Conservation (phyloP, 2,113 vertebrate species). For the Rhinogobius similis region DNA sequence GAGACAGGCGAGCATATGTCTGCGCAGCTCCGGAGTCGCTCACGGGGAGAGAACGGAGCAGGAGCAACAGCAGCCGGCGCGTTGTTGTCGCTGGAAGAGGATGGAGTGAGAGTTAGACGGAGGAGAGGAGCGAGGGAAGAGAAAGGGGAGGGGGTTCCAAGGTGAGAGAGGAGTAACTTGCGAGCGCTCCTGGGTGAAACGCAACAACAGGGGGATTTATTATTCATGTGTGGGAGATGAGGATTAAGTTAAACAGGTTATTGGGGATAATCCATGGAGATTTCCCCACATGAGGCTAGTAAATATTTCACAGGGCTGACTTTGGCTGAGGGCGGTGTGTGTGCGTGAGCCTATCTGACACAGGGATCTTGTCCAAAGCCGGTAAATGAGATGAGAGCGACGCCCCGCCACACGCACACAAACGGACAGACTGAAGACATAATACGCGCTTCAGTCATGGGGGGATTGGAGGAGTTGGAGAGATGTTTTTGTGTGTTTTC, state of each 20-base stretch:
- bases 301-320: slow-evolving; percentile 69
- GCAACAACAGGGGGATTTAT: slow-evolving; percentile 59
- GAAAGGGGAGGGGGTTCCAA: slow-evolving; percentile 44
- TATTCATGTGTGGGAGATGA: slow-evolving; percentile 78
- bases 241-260: slow-evolving; percentile 83
- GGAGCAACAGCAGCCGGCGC: slow-evolving; percentile 55
- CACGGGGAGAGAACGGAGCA: slow-evolving; percentile 38
- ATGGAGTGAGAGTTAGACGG: slow-evolving; percentile 60
- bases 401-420: slow-evolving; percentile 21
- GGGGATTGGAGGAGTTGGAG: slow-evolving; percentile 52
- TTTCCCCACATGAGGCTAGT: slow-evolving; percentile 74
- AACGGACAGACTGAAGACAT: slow-evolving; percentile 18
- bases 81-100: slow-evolving; percentile 45
- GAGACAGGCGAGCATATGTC: slow-evolving; percentile 40
- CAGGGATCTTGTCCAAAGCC: slow-evolving; percentile 69
- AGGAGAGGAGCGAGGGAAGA: slow-evolving; percentile 24
- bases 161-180: slow-evolving; percentile 63
- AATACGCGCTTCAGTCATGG: slow-evolving; percentile 45
- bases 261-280: slow-evolving; percentile 76
- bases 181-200: slow-evolving; percentile 28
- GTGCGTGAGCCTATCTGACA: slow-evolving; percentile 54
- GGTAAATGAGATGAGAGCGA: slow-evolving; percentile 71
- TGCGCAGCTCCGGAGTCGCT: slow-evolving; percentile 53
- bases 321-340: slow-evolving; percentile 24
- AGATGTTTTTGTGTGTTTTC: slow-evolving; percentile 40